Evolutionary conservation across 1,140 invertebrate genomes (phyloP), one percentile per base, ranked within the genome.

Genomic region (Dinoponera quadriceps): DNA sequence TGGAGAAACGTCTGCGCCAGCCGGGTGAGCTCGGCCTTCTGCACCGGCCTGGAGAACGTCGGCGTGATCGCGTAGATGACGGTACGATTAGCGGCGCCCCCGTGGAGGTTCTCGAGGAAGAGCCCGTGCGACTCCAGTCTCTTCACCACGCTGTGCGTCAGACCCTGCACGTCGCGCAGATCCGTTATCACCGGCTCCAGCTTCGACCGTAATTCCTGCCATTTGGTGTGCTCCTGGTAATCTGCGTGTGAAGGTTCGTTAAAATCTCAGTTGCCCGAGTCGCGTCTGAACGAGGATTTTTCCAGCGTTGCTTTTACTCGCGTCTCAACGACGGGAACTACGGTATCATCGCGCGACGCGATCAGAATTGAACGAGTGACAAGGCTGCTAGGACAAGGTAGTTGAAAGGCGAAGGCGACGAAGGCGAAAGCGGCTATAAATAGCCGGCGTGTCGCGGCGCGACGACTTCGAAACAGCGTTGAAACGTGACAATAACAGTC

Each of bases 1-100:
- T 98, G 95, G 88, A 97, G 95, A 77, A 99, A 96, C 0, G 98
- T 98, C 91, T 99, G 98, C 3, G 97, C 97, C 11, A 99, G 94
- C 90, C 98, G 96, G 59, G 98, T 99, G 13, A 99, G 94, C 92
- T 99, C 99, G 20, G 99, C 98, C 94, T 99, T 99, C 94, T 99
- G 99, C 62, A 98, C 97, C 44, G 97, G 96, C 63, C 98, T 95
- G 18, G 96, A 92, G 93, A 99, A 98, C 0, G 99, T 99, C 29
- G 99, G 99, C 7, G 99, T 99, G 71, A 99, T 97, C 5, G 97
- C 97, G 94, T 98, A 98, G 88, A 98, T 98, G 51, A 16, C 65
- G 0, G 87, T 80, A 11, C 49, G 85, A 44, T 27, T 69, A 2
- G 27, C 5, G 0, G 1, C 1, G 2, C 9, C 54, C 3, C 11